Base-by-base conservation (phyloP, 2,888 invertebrate species). In the Pachycephus smyrnensis region DNA sequence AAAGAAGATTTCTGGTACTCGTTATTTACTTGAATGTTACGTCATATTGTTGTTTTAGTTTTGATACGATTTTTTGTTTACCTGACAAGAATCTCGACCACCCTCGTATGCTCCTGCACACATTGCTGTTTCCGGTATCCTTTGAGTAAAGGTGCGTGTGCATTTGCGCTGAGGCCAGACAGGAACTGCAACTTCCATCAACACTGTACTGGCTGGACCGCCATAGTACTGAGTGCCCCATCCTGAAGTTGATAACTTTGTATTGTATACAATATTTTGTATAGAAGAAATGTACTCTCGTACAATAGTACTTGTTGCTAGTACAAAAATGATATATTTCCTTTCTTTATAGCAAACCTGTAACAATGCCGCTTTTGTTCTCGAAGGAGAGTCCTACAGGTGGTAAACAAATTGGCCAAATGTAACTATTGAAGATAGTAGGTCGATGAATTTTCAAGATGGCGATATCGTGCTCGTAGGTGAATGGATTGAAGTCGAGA, bases 331-430 rank as follows among this genome's bases (percentile, higher is more conserved):
- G 1, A 30, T 75, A 78, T 9, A 68, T n/a, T n/a, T n/a, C n/a
- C n/a, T n/a, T n/a, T 76, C 75, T 76, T 73, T 40, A 36, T 12
- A 4, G 80, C 86, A 89, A 85, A 94, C 94, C 97, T 78, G 94
- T 96, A 30, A 96, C 95, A 77, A 94, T 93, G 68, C 93, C 96
- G 12, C 92, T 93, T 87, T 94, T 92, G 80, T 95, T 94, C 32
- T 94, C 94, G 85, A 95, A 94, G 6, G 92, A 90, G 71, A 94
- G 88, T 1, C 93, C 94, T 0, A 93, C 86, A 0, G 96, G 95
- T 0, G 97, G 97, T 81, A 97, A 93, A 89, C 97, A 97, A 77
- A 97, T 94, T 0, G 97, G 97, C 95, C 96, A 96, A 76, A 97
- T 95, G 87, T 96, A 96, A 0, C 94, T 94, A 86, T 95, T 95